Conservation (phyloP, 2,797 vertebrate genomes). For the Botia kubotai region DNA sequence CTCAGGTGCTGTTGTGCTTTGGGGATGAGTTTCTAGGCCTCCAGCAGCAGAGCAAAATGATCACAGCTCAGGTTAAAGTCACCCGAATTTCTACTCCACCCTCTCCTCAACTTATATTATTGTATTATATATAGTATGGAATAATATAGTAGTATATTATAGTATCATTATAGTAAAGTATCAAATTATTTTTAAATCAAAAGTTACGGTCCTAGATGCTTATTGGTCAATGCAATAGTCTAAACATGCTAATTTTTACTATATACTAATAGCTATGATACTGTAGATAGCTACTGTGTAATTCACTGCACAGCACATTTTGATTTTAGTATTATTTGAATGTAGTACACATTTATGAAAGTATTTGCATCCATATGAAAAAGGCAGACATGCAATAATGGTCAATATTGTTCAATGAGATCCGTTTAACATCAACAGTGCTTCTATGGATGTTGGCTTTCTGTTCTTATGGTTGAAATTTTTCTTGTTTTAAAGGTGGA, state of each 20-base stretch:
- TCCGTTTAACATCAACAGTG: background rate
- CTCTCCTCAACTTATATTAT: background rate
- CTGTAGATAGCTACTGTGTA: background rate
- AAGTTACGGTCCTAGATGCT: too few species aligned
- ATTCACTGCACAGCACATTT: background rate
- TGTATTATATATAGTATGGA: background rate
- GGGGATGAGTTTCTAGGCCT: conserved; percentile 95
- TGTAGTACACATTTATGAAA: background rate
- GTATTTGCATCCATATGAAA: background rate
- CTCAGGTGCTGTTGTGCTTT: conserved; percentile 92
- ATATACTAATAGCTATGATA: background rate
- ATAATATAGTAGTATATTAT: too few species aligned
- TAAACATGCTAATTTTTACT: background rate
- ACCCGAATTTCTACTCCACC: background rate
- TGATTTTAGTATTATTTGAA: background rate
- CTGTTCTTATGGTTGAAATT: background rate
- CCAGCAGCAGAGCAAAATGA: conserved; percentile 91
- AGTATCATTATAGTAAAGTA: too few species aligned
- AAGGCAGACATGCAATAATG: background rate
- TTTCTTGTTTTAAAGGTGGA: conserved; percentile 84
- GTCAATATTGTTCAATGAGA: background rate
- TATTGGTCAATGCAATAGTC: too few species aligned
- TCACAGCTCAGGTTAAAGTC: conserved; percentile 85
- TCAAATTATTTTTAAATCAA: too few species aligned
- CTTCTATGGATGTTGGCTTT: background rate